Base-by-base conservation (phyloP, 2,888 invertebrate genomes). In the Stegana nigrithorax region DNA sequence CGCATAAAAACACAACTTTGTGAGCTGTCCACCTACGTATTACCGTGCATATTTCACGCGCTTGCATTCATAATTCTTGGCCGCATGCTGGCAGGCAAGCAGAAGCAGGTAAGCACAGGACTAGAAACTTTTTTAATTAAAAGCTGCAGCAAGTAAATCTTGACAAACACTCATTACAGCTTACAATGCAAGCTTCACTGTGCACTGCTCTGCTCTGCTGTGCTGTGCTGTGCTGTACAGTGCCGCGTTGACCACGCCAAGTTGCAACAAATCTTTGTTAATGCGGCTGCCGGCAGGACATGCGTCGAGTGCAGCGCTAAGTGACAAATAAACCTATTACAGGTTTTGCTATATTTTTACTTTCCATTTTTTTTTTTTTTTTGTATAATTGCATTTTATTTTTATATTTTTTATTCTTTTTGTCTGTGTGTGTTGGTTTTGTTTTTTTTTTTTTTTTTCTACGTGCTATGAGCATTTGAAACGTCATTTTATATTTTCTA, bases 211-310 rank as follows among this genome's bases (percentile, higher is more conserved):
- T 10, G 6, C 29, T 7, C 6, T 29, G 29, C n/a, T n/a, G 29
- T n/a, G 36, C 36, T 10, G 10, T 29, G 6, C 6, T 29, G 29
- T 29, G n/a, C 29, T 7, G 29, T 10, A 7, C 29, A 29, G 29
- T 29, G 29, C n/a, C n/a, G 29, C 29, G 6, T 7, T 29, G 10
- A 10, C 67, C 57, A 59, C 56, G 67, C 65, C 69, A 67, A 72
- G 75, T 67, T 65, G 72, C 73, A 71, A 77, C 80, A 77, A 80
- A 77, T 77, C 76, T 80, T 77, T 74, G 76, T 77, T 77, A 77
- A 80, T 71, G 78, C 72, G 72, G 72, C 21, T 29, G 8, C 10
- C 6, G 21, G 36, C 36, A 10, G 36, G 36, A 42, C 42, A 14
- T 19, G 32, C 29, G 58, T 23, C 63, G 44, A 19, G 59, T 56